Base-by-base conservation (phyloP, 2,888 invertebrate genomes). In the Sialis lutaria region DNA sequence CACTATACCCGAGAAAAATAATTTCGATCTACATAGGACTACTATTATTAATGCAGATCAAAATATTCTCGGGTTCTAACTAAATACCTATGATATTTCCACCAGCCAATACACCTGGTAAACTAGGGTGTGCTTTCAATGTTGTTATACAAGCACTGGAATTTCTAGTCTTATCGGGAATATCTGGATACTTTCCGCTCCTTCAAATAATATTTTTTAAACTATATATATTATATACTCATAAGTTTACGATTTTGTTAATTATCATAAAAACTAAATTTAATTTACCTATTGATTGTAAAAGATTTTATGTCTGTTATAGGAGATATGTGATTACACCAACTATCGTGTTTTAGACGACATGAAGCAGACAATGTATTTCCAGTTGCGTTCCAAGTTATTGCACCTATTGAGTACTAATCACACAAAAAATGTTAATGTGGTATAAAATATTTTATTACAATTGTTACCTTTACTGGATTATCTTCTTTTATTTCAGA, bases 371-470 rank as follows among this genome's bases (percentile, higher is more conserved):
- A 65, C 42, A 67, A 47, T 39, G 58, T 60, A 52, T 63, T 63
- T 32, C 66, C 65, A 8, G 60, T 60, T 34, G 55, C 57, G 54
- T 65, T 67, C 67, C 67, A 67, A 13, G 61, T 58, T 31, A 67
- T 48, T 4, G 57, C 54, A 40, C 59, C 57, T 6, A 59, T 54
- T 9, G 51, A 51, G 5, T 54, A 48, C 22, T 48, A 48, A 54
- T 56, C 40, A 35, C 50, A 54, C 46, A 8, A 42, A 40, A 42
- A 37, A 35, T 8, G 34, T 4, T 46, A 30, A 37, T 45, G 42
- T 42, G 10, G 12, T 22, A 44, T 12, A 13, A 13, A 33, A 32
- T 10, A 46, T 10, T 46, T 33, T 33, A 41, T 41, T 12, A 9
- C 10, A 22, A 1, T n/a, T 6, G 22, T 5, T 41, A 31, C 22